Conservation (phyloP, 2,888 invertebrate genomes). For the Mycogona germanica region DNA sequence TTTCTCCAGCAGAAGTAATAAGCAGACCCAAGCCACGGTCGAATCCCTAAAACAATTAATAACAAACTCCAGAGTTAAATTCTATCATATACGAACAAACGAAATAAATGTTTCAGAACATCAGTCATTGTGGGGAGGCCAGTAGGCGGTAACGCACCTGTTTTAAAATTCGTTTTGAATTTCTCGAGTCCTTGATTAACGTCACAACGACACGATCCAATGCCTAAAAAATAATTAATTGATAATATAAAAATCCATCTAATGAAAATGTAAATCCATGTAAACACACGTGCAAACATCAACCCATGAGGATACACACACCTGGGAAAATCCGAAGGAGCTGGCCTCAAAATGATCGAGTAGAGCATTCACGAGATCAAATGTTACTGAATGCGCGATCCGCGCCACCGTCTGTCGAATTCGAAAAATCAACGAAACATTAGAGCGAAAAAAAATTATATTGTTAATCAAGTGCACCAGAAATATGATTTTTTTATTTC, state of each 20-base stretch:
- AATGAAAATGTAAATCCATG: not conserved
- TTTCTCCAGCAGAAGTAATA: slow-evolving; percentile 26
- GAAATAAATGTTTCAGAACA: not conserved
- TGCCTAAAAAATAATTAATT: slow-evolving; percentile 26
- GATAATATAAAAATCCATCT: no score
- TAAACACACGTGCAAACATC: not conserved
- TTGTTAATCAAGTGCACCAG: not conserved
- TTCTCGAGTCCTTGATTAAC: slow-evolving; percentile 28
- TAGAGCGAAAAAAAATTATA: not conserved
- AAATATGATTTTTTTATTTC: not conserved
- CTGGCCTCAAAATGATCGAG: slow-evolving; percentile 1
- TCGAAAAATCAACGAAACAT: not conserved
- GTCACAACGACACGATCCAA: slow-evolving; percentile 28
- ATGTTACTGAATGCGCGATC: not conserved
- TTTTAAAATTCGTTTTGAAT: slow-evolving; percentile 31
- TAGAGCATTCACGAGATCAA: not conserved
- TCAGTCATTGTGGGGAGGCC: not conserved
- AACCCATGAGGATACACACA: not conserved
- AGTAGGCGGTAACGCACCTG: slow-evolving; percentile 24
- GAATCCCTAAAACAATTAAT: slow-evolving; percentile 26
- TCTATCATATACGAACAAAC: not conserved
- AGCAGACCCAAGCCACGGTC: slow-evolving; percentile 29
- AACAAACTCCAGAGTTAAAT: not conserved
- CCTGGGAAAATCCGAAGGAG: slow-evolving; percentile 2
- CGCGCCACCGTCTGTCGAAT: not conserved